Evolutionary conservation across 2,113 vertebrate species (phyloP), one percentile per base, ranked within the genome.

Genomic region (Hyperoodon ampullatus): DNA sequence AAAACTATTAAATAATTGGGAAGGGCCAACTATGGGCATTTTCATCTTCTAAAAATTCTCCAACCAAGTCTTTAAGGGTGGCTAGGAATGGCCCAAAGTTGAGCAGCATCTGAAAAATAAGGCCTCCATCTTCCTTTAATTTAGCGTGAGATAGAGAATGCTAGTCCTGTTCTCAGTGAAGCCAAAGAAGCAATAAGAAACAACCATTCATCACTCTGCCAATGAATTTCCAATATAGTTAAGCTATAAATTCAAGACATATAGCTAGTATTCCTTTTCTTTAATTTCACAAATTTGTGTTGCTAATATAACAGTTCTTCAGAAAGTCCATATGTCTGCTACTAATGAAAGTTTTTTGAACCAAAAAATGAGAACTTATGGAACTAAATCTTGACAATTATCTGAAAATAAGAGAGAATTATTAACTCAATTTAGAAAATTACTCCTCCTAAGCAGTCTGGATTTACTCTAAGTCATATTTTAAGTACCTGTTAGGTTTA

Each of bases 371-470:
- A 91, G 23, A 91, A 58, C 11, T 70, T 86, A 53, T 2, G 47
- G 26, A 81, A 92, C 4, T n/a, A 88, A 93, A 84, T 70, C n/a
- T 80, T 77, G 63, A 26, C 33, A 75, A 58, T 86, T 88, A 91
- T 61, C 83, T 83, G 28, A 75, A 91, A 96, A 80, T 88, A 88
- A 35, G 8, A 60, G 44, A 74, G 39, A 93, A 92, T 77, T 55
- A 92, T 77, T 55, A 82, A n/a, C 47, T 94, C 83, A 88, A 24
- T 58, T 90, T 75, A 87, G 39, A 91, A 90, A 96, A 44, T 60
- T 82, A 93, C 8, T 80, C 42, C 19, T 91, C 47, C 35, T 92
- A 39, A 2, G 8, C 61, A 63, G 5, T 78, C 42, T 70, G 18
- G 18, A 71, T 66, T 71, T 86, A 89, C 12, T 80, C 61, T 55